Evolutionary conservation across 2,888 invertebrate species (phyloP), one percentile per base, ranked within the genome.

Genomic region (Chouioia cunea): DNA sequence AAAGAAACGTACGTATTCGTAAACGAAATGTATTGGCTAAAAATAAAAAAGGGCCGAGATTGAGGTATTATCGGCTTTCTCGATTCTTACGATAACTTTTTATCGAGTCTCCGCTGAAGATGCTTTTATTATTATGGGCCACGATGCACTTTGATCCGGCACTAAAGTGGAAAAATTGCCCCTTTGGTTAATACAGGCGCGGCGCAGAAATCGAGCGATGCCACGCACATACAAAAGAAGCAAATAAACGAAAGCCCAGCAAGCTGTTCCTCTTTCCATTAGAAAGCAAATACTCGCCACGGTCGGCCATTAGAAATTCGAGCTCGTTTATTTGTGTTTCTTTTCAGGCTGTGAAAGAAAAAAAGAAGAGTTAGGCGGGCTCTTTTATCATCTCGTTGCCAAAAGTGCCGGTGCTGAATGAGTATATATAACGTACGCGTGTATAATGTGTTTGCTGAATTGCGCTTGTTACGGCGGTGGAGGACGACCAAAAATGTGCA

Each of bases 391-490:
- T n/a, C 15, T 43, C 22, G 23, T 53, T 50, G 23, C 53, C 44
- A n/a, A 16, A 15, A 4, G 22, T 15, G 23, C n/a, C 20, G 16
- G 18, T 53, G 53, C 23, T 53, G 23, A 4, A 10, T 15, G 23
- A 6, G 15, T 16, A 36, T 10, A 36, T 36, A 2, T 47, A 47
- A 15, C n/a, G 10, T 18, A 22, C 14, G 15, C 58, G 46, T 8
- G 20, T 10, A 23, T 22, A 12, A 18, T 14, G 57, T 52, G 58
- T 66, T 66, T 58, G 22, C 23, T 36, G 58, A 52, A 66, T 66
- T 66, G 58, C 65, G 65, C 36, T 65, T 54, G 57, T 48, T 56
- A 44, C 58, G n/a, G 65, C 44, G 16, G 27, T 2, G 12, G n/a
- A 12, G 16, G 16, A 20, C 14, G 50, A 14, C 18, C 16, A 16